Conservation (phyloP, 2,113 vertebrate genomes). For the Ptilonorhynchus violaceus region DNA sequence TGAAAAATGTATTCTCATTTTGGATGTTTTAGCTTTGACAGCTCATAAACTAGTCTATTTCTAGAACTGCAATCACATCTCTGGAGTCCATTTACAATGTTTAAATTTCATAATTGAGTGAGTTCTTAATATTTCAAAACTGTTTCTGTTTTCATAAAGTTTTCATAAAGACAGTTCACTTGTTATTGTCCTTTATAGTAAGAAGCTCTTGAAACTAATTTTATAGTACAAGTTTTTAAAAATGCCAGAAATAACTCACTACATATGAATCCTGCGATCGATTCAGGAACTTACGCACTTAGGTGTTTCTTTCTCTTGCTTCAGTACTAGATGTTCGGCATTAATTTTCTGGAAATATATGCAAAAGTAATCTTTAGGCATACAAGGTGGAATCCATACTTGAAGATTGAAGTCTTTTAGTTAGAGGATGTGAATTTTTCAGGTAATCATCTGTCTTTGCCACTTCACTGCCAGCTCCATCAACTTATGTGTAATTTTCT, state of each 20-base stretch:
- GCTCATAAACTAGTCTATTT: not conserved
- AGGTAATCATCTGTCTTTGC: not conserved
- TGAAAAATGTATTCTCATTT: constrained; percentile 1
- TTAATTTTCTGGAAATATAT: not conserved
- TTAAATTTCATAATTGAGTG: constrained; percentile 11
- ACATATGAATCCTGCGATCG: rapidly evolving
- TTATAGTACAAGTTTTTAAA: not conserved
- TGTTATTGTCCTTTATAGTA: not conserved
- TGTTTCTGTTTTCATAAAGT: not conserved
- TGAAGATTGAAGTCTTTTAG: not conserved
- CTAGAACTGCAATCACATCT: not conserved
- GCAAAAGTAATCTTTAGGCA: not conserved
- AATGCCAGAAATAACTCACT: not conserved
- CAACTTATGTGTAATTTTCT: not conserved
- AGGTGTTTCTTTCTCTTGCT: not conserved
- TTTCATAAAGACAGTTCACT: not conserved
- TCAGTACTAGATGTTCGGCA: not conserved
- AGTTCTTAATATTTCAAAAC: constrained; percentile 27
- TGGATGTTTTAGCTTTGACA: not conserved
- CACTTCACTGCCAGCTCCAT: not conserved
- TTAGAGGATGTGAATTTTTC: constrained; percentile 11
- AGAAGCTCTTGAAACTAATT: not conserved
- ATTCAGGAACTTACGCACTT: not conserved
- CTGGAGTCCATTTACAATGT: not conserved
- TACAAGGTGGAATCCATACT: not conserved